Base-by-base conservation (phyloP, 2,797 vertebrate species). In the Chromobotia macracanthus region DNA sequence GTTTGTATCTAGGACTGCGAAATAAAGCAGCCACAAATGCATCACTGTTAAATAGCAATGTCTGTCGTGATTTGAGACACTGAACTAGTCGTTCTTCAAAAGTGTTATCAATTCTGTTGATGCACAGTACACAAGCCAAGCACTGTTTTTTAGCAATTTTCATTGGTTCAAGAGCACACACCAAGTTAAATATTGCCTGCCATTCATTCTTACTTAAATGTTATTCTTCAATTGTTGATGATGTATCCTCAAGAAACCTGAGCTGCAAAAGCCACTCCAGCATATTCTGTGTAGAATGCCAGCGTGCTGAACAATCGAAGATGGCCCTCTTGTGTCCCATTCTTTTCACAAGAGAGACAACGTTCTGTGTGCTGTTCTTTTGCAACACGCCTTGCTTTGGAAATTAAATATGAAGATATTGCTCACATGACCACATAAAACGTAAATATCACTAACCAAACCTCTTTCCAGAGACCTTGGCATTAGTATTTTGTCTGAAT, bases 71-170 rank as follows among this genome's bases (percentile, higher is more conserved):
- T n/a, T 16, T 61, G 6, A 61, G 25, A 28, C 58, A 61, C 5
- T 31, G 25, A 28, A n/a, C n/a, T 12, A 65, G 61, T 2, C 4
- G 10, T 41, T 65, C 19, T 19, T 31, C 35, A 41, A 19, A 65
- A 1, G 10, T 9, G n/a, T 65, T 41, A 16, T 65, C 18, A 41
- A 65, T n/a, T 64, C 19, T 68, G 70, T 67, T 63, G 1, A 70
- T 80, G 28, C 66, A 64, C 38, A 67, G 15, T 23, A 73, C 19
- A 64, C 81, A 82, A 82, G 81, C 71, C 81, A 79, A 21, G 64
- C 56, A 12, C 79, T 58, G 21, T 77, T 80, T 73, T 3, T 46
- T 68, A 5, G 79, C 28, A 12, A 78, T 74, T 80, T 77, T 74
- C 15, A 35, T 65, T 5, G 68, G 74, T 77, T 77, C 72, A 10